phyloP scores from a whole-genome alignment of 2,888 invertebrate genomes.

The Stenodema calcarata region DNA sequence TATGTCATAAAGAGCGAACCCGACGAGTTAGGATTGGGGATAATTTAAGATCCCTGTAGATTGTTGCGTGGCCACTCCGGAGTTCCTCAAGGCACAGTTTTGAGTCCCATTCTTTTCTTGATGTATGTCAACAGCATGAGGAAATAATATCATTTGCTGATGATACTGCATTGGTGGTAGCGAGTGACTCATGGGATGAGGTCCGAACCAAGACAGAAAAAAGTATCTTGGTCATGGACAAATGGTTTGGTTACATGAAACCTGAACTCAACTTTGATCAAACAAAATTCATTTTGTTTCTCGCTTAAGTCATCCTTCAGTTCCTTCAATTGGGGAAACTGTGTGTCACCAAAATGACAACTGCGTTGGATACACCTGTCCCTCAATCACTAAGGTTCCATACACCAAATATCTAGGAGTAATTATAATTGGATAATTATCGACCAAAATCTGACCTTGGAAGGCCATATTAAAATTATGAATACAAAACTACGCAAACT shows the following conservation, averaged over 20 bases:
- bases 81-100: too few species aligned
- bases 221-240: background rate
- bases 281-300: background rate
- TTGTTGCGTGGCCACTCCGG: too few species aligned
- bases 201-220: background rate
- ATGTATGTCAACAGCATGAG: too few species aligned
- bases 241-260: background rate
- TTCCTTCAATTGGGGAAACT: background rate
- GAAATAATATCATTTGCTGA: too few species aligned
- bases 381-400: background rate
- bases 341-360: background rate
- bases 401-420: background rate
- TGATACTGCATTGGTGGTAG: conserved; percentile 5
- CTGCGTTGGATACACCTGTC: background rate
- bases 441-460: background rate
- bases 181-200: background rate
- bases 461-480: background rate
- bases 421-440: too few species aligned
- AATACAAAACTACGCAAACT: background rate
- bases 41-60: too few species aligned
- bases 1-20: too few species aligned
- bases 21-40: too few species aligned
- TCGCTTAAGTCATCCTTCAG: background rate
- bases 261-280: background rate
- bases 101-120: too few species aligned